Conservation (phyloP, 2,797 vertebrate species). For the Oophaga sylvatica region DNA sequence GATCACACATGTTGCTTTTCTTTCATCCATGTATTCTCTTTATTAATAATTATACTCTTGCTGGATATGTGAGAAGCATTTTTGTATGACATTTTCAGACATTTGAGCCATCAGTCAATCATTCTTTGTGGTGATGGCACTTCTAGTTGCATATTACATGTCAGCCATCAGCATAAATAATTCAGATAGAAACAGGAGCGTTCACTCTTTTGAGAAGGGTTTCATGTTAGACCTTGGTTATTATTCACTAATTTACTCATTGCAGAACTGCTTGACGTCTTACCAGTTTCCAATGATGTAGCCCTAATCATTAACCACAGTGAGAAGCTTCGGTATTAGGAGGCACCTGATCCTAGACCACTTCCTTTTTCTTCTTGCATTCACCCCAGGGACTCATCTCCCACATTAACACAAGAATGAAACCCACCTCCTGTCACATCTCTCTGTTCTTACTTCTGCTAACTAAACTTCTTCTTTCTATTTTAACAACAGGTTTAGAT, state of each 20-base stretch:
- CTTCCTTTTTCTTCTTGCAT: neutral
- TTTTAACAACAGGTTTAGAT: neutral
- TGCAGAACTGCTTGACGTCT: neutral
- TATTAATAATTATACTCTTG: neutral
- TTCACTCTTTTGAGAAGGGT: neutral
- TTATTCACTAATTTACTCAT: neutral
- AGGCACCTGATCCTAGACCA: slow-evolving; percentile 10
- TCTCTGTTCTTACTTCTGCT: slow-evolving; percentile 19
- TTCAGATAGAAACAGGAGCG: neutral
- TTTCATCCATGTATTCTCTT: neutral
- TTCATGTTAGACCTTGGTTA: neutral
- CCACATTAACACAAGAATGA: neutral
- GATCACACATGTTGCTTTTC: neutral
- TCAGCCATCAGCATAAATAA: neutral
- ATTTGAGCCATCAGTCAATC: neutral
- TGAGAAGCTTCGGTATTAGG: neutral
- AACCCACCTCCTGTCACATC: neutral
- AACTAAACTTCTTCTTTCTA: slow-evolving; percentile 8
- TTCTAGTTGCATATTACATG: neutral
- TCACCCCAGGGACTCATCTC: neutral
- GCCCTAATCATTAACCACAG: slow-evolving; percentile 32
- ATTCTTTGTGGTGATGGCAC: neutral
- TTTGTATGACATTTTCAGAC: neutral
- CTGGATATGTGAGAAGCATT: neutral
- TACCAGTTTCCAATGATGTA: neutral